phyloP scores from a whole-genome alignment of 2,888 invertebrate species.

The Ophonus ardosiacus region DNA sequence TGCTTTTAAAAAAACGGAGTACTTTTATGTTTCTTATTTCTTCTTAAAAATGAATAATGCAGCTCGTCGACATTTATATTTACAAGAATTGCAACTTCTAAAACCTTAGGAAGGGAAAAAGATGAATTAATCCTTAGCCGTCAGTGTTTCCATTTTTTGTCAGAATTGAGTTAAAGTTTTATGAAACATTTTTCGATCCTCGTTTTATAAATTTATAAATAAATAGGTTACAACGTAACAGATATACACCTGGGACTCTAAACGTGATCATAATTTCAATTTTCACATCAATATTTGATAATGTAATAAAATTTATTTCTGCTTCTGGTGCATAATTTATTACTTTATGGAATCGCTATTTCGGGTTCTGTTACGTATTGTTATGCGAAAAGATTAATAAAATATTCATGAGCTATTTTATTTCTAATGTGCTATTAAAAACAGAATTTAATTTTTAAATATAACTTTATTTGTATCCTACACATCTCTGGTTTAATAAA shows the following conservation, averaged over 20 bases:
- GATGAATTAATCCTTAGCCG: background rate
- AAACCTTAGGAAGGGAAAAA: background rate
- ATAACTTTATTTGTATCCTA: no score
- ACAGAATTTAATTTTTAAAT: background rate
- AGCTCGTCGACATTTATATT: background rate
- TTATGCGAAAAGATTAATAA: background rate
- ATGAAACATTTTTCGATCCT: background rate
- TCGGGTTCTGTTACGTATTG: background rate
- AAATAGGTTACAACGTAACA: conserved; percentile 5
- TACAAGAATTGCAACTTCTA: no score
- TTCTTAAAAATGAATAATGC: background rate
- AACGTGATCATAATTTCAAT: conserved; percentile 47
- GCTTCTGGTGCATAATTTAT: conserved; percentile 14
- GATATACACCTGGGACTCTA: conserved; percentile 11
- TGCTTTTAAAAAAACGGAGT: no score
- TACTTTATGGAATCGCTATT: background rate
- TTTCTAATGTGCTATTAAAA: background rate
- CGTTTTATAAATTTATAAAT: conserved; percentile 32
- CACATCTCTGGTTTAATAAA: no score
- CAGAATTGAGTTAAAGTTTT: background rate
- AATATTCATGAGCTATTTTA: background rate
- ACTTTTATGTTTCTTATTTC: background rate
- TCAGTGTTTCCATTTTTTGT: background rate
- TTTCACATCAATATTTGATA: conserved; percentile 36
- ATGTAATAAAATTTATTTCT: conserved; percentile 8